These are phyloP conservation scores for Mechanitis messenoides DNA, from an alignment of 2,888 invertebrate species.

Conservation along the genomic window DNA sequence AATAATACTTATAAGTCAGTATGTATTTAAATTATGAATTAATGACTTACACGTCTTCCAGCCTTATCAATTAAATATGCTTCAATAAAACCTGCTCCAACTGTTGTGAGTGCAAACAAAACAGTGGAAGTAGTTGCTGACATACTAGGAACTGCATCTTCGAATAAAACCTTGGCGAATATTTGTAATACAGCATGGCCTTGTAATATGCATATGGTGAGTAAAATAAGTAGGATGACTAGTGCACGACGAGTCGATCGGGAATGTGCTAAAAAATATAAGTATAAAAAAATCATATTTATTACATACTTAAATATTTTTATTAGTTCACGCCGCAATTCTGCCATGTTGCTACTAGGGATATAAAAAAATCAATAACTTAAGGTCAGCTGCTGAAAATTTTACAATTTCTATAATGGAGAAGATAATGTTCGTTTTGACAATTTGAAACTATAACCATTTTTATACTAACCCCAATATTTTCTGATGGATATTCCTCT, in stretches of 20 bases:
- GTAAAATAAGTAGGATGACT: conserved; percentile 37
- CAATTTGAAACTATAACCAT: background rate
- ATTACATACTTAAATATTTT: background rate
- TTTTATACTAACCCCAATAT: conserved; percentile 48
- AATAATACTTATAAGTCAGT: background rate
- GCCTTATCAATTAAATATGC: conserved; percentile 50
- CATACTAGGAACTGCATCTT: conserved; percentile 46
- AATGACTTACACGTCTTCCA: conserved; percentile 51
- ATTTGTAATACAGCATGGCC: conserved; percentile 55
- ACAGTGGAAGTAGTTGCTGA: conserved; percentile 50
- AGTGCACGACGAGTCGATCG: conserved; percentile 47
- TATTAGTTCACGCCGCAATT: too few species aligned
- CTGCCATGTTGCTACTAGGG: too few species aligned
- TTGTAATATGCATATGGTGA: conserved; percentile 50
- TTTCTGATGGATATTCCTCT: conserved; percentile 42
- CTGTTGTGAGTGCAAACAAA: conserved; percentile 41
- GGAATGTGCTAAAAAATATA: conserved; percentile 48
- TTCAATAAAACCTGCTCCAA: conserved; percentile 42
- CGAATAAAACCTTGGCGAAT: conserved; percentile 55
- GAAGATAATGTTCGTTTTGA: too few species aligned
- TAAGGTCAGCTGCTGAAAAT: too few species aligned
- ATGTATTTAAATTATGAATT: background rate
- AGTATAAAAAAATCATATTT: background rate
- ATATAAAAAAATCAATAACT: too few species aligned
- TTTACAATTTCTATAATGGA: too few species aligned